These are phyloP conservation scores for Gymnoscopelus microlampas DNA, from an alignment of 2,797 vertebrate genomes.

Conservation along the genomic window DNA sequence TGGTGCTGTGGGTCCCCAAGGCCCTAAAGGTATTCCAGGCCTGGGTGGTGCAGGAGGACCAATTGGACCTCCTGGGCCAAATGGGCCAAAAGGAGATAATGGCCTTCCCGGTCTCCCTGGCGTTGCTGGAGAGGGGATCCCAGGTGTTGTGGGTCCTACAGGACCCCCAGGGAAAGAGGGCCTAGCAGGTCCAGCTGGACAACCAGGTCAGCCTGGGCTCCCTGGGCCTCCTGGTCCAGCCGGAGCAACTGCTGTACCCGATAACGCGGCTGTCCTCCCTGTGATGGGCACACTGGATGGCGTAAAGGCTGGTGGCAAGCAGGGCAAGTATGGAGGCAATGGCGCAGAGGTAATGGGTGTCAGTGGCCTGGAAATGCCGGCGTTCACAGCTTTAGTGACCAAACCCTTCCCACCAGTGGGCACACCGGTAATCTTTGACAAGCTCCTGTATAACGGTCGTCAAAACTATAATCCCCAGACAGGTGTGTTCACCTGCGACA, in stretches of 20 bases:
- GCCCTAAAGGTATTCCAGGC: slow-evolving; percentile 93
- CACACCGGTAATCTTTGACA: slow-evolving; percentile 92
- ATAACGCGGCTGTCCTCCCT: slow-evolving; percentile 89
- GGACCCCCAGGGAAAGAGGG: slow-evolving; percentile 91
- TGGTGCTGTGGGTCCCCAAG: slow-evolving; percentile 90
- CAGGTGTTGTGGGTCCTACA: slow-evolving; percentile 84
- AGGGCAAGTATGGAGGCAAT: slow-evolving; percentile 83
- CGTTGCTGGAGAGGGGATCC: slow-evolving; percentile 84
- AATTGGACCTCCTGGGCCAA: slow-evolving; percentile 87
- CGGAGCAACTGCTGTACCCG: slow-evolving; percentile 81
- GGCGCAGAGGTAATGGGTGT: slow-evolving; percentile 75
- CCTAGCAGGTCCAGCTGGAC: slow-evolving; percentile 84
- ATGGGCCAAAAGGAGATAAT: slow-evolving; percentile 89
- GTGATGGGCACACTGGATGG: slow-evolving; percentile 89
- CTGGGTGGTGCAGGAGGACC: slow-evolving; percentile 89
- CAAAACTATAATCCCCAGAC: slow-evolving; percentile 97
- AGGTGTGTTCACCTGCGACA: slow-evolving; percentile 95
- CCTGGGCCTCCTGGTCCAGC: slow-evolving; percentile 93
- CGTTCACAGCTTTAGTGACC: slow-evolving; percentile 91
- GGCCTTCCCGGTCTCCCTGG: slow-evolving; percentile 88
- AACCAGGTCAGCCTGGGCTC: slow-evolving; percentile 87
- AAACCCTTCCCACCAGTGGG: slow-evolving; percentile 93
- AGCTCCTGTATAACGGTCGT: slow-evolving; percentile 94
- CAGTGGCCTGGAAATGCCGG: slow-evolving; percentile 92
- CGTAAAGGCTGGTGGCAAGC: slow-evolving; percentile 88